Percentiles rank a stretch among this genome's conserved stretches.
Evolutionary conservation across 2,113 vertebrate species (phyloP).

Genomic region (Diadophis punctatus): DNA sequence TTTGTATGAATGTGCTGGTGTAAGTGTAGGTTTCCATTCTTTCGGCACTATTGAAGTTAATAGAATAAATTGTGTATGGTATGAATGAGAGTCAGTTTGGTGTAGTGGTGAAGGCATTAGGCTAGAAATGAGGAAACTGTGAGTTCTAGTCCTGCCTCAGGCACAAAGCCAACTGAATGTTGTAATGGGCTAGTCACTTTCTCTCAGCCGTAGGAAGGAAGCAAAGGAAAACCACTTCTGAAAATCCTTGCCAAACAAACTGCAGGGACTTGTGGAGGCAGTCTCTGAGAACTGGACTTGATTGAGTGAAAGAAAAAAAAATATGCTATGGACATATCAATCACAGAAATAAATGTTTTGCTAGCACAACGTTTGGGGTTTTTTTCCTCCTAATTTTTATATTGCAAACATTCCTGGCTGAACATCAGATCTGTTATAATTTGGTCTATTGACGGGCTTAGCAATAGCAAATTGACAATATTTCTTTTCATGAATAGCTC

Average conservation of each 20-base stretch:
- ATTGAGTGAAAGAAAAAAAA: not conserved
- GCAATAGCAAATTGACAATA: constrained; percentile 60
- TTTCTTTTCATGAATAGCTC: constrained; percentile 66
- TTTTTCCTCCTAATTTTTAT: constrained; percentile 7
- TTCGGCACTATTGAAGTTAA: not conserved
- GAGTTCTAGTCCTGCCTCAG: not conserved
- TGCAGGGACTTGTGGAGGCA: not conserved
- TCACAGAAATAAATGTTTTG: not conserved
- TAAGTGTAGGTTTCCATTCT: not conserved
- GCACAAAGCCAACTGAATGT: not conserved
- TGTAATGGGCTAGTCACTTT: not conserved
- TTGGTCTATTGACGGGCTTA: constrained; percentile 62
- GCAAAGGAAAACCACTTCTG: not conserved
- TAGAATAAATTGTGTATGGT: not conserved
- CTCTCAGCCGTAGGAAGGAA: not conserved
- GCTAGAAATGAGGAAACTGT: no score
- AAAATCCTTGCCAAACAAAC: not conserved
- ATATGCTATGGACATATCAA: no score
- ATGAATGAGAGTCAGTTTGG: not conserved
- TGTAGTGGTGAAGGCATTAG: not conserved
- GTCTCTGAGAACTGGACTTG: not conserved
- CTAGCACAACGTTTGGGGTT: not conserved
- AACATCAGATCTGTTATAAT: constrained; percentile 57
- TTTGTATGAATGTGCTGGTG: not conserved
- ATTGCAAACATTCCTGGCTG: constrained; percentile 56